Percentiles rank a stretch among this genome's conserved stretches.
Evolutionary conservation across 2,113 vertebrate species (phyloP).

Genomic region (Oenanthe melanoleuca): DNA sequence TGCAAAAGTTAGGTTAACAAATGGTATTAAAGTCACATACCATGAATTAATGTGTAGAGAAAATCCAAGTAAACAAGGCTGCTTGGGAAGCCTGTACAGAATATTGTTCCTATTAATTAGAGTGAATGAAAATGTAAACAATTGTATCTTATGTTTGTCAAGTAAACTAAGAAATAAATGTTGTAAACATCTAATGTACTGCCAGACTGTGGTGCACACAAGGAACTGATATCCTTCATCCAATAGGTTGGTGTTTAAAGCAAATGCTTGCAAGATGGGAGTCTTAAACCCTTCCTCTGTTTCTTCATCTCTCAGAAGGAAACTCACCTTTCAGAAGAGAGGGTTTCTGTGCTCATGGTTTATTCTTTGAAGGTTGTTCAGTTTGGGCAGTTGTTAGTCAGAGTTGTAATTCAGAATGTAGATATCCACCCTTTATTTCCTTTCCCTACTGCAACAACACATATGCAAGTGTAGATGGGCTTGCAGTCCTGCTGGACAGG

Average conservation of each 20-base stretch:
- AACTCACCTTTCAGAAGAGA: not conserved
- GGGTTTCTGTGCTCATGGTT: not conserved
- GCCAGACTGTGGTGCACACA: not conserved
- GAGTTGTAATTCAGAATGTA: not conserved
- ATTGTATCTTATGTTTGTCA: not conserved
- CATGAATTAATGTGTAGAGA: not conserved
- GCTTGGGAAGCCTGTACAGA: not conserved
- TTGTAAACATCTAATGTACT: not conserved
- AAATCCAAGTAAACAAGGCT: not conserved
- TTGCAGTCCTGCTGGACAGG: not conserved
- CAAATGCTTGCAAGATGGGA: not conserved
- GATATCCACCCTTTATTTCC: not conserved
- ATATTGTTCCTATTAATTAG: not conserved
- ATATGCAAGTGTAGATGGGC: fast-evolving
- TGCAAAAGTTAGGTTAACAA: not conserved
- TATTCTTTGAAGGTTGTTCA: not conserved
- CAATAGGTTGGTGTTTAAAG: not conserved
- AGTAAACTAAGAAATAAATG: not conserved
- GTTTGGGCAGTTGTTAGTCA: not conserved
- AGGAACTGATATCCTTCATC: not conserved
- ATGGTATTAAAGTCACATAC: not conserved
- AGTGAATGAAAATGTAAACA: not conserved
- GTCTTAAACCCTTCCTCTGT: not conserved
- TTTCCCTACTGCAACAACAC: not conserved
- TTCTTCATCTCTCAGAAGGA: not conserved